A percentile compares a stretch with the other conserved stretches of the same genome.
Evolutionary conservation across 2,888 invertebrate species (phyloP).

Genomic region (Cyaniris semiargus): DNA sequence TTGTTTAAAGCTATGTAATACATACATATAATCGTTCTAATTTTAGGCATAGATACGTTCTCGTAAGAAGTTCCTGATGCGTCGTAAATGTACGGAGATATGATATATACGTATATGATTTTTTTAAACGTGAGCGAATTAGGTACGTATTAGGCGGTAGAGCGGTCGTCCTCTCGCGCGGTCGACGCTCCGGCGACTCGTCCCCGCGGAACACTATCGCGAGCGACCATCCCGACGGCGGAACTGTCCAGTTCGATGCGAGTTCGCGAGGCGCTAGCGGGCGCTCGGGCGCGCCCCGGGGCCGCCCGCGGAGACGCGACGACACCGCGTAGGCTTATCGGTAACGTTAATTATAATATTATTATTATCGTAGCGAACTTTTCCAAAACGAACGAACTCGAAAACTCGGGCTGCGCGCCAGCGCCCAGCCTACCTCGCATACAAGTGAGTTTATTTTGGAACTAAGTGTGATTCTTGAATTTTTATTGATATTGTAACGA

Average conservation of each 20-base stretch:
- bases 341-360: slow-evolving; percentile 79
- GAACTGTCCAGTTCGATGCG: slow-evolving; percentile 37
- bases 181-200: slow-evolving; percentile 45
- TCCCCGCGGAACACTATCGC: slow-evolving; percentile 40
- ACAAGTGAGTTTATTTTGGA: slow-evolving; percentile 88
- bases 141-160: slow-evolving; percentile 80
- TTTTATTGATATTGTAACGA: slow-evolving; percentile 81
- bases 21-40: slow-evolving; percentile 82
- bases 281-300: slow-evolving; percentile 37
- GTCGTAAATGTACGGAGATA: slow-evolving; percentile 81
- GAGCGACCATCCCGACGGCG: slow-evolving; percentile 43
- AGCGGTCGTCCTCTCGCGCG: slow-evolving; percentile 76
- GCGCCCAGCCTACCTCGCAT: slow-evolving; percentile 85
- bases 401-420: slow-evolving; percentile 80
- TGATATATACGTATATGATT: slow-evolving; percentile 79
- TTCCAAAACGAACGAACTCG: slow-evolving; percentile 82
- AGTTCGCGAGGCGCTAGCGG: slow-evolving; percentile 34
- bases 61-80: slow-evolving; percentile 82
- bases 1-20: slow-evolving; percentile 82
- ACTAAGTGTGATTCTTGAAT: slow-evolving; percentile 88
- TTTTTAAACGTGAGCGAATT: slow-evolving; percentile 80
- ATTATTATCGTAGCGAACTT: slow-evolving; percentile 80
- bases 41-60: slow-evolving; percentile 81
- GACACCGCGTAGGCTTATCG: slow-evolving; percentile 79
- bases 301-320: slow-evolving; percentile 73